Base-by-base conservation (phyloP, 2,888 invertebrate genomes). In the Patella depressa region DNA sequence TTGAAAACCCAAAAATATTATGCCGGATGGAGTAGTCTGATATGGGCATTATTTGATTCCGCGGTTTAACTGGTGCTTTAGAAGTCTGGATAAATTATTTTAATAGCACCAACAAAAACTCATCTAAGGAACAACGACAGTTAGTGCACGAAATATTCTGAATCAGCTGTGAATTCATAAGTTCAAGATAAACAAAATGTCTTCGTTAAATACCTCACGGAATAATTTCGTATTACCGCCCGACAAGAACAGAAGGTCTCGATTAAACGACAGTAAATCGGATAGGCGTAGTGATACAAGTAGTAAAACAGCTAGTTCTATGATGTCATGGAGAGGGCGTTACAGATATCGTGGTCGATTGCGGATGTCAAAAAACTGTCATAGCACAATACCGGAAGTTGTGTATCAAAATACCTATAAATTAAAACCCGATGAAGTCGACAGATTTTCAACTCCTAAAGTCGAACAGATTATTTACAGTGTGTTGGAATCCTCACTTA, bases 261-360 rank as follows among this genome's bases (percentile, higher is more conserved):
- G 24, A 12, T 24, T 24, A 11, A 65, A 65, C 24, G 65, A 65
- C 65, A 12, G 65, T 65, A 65, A 65, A 24, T 65, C 65, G 19
- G 65, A 65, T 65, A 65, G 24, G 17, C 65, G 65, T 9, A 65
- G 65, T 65, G 65, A 65, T 65, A 65, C 65, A 65, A 65, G 65
- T 19, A 65, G 65, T 65, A 65, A 65, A 65, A 65, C 65, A 14
- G 19, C 24, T 9, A 24, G 65, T 65, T 65, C 65, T 12, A 65
- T 65, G 65, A 65, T 24, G 65, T 65, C 65, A 65, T 65, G 65
- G 65, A 19, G 24, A 11, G 24, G 24, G 4, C 65, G 65, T 24
- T 65, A 24, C 65, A 19, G 24, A 24, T 65, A 65, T 65, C 65
- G 65, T 24, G 24, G 24, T 11, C 65, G 65, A 11, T 14, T 65